Conservation (phyloP, 2,888 invertebrate genomes). For the Euproctis similis region DNA sequence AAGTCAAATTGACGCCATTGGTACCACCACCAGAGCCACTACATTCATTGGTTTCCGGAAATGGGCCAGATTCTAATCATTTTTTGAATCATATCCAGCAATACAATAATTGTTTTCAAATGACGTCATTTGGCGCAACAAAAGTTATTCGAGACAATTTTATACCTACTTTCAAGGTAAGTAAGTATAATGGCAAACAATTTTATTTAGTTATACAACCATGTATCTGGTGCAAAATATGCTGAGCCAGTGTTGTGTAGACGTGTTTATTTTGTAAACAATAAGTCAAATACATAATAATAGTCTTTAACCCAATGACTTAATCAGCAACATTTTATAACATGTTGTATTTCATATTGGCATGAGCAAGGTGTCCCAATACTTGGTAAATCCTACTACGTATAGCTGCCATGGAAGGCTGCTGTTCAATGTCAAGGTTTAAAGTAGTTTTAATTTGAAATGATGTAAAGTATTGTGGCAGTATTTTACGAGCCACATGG, state of each 20-base stretch:
- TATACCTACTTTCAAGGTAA: constrained; percentile 23
- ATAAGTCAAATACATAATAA: constrained; percentile 9
- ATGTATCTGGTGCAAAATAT: constrained; percentile 3
- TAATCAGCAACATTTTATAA: constrained; percentile 7
- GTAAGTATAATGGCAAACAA: constrained; percentile 7
- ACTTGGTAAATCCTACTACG: constrained; percentile 5
- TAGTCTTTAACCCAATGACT: constrained; percentile 6
- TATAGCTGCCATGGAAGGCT: constrained; percentile 8
- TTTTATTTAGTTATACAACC: constrained; percentile 2
- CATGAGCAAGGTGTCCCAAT: constrained; percentile 4
- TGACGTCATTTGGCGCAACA: constrained; percentile 29
- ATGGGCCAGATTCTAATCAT: constrained; percentile 20
- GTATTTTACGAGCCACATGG: constrained; percentile 7
- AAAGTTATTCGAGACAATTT: constrained; percentile 15
- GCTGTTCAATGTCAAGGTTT: constrained; percentile 3
- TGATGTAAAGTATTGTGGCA: constrained; percentile 9
- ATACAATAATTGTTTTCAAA: constrained; percentile 27
- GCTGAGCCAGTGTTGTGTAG: constrained; percentile 1
- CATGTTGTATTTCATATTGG: constrained; percentile 6
- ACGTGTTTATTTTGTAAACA: constrained; percentile 8
- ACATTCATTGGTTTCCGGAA: constrained; percentile 24
- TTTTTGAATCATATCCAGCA: constrained; percentile 25
- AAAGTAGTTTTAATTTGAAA: constrained; percentile 7
- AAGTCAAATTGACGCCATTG: constrained; percentile 25
- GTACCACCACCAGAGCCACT: constrained; percentile 9